Evolutionary conservation across 2,113 vertebrate species (phyloP), one percentile per base, ranked within the genome.

Genomic region (Poeciliopsis retropinna): DNA sequence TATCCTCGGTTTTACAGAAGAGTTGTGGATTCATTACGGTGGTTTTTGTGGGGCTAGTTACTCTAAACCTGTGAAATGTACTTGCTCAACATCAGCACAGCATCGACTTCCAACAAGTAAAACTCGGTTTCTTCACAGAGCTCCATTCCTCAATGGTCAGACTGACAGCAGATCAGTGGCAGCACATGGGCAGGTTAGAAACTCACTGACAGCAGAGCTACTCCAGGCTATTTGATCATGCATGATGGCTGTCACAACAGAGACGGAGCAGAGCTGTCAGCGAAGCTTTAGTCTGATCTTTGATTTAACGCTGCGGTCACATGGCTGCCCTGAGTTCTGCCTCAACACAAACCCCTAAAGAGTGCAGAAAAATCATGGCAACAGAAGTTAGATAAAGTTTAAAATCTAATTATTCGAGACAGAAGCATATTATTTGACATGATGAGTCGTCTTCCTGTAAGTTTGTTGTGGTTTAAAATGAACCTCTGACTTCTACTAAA

Each of bases 261-360:
- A 41, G 34, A 44, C 39, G 68, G 22, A 27, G 30, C 66, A 27
- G 12, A 68, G 47, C 37, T 63, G 57, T 39, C 9, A 22, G 60
- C 17, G 15, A 0, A 29, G 51, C 31, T 72, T 37, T 31, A 44
- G n/a, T 61, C 30, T 9, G 3, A 32, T 8, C 30, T 22, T 47
- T 39, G 69, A 1, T 73, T 66, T 17, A 60, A 12, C 30, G 0
- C 0, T 1, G 15, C 47, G 22, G 29, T 61, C 60, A 57, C 66
- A 10, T 31, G 67, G 67, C 25, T 5, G 0, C 61, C 28, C 25
- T 87, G 82, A 83, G 84, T 75, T 73, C 19, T 44, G 72, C 74
- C 68, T 54, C 69, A 72, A 13, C 63, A 74, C 41, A 76, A 73
- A 65, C 5, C 63, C 29, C 22, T 9, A n/a, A n/a, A 3, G 51